Evolutionary conservation across 2,888 invertebrate species (phyloP), one percentile per base, ranked within the genome.

Genomic region (Aquatica leii): DNA sequence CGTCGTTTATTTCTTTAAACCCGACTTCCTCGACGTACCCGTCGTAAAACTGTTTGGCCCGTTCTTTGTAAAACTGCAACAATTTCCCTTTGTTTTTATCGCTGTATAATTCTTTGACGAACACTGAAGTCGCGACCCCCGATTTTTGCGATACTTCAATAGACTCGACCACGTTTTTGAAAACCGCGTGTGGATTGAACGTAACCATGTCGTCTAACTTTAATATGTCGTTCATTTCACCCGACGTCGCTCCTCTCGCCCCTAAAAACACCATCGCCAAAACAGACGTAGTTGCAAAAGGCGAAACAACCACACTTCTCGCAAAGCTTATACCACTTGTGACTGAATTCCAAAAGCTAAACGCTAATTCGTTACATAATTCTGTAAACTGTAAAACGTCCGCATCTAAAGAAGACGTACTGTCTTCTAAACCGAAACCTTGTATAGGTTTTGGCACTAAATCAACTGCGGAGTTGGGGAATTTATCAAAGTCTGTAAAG

Each of bases 201-300:
- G 93, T 93, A 0, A 93, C 90, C 88, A 94, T 93, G 68, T 95
- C 93, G 76, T 95, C 95, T 12, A 95, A 82, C 72, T 89, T 88
- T 0, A 95, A 82, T 9, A 95, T 87, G 74, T 94, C 93, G 76
- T 95, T 94, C 91, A 95, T 93, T 84, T 94, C 93, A 0, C 92
- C 93, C 0, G 95, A 94, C 0, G 95, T 95, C 1, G 92, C 87
- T 1, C 94, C 94, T 69, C 92, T 86, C 0, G 95, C 94, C 0
- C 94, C 94, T 73, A 95, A 85, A 78, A 94, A 95, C 63, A 95
- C 90, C 94, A 95, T 94, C 0, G 94, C 93, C n/a, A 95, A 80
- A 82, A 93, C 87, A 0, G 94, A 94, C 0, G 92, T 92, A 59
- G 93, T 86, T 0, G 94, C 93, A 75, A 94, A 95, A 0, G 94